Base-by-base conservation (phyloP, 2,797 vertebrate species). In the Anisognathus igniventris region DNA sequence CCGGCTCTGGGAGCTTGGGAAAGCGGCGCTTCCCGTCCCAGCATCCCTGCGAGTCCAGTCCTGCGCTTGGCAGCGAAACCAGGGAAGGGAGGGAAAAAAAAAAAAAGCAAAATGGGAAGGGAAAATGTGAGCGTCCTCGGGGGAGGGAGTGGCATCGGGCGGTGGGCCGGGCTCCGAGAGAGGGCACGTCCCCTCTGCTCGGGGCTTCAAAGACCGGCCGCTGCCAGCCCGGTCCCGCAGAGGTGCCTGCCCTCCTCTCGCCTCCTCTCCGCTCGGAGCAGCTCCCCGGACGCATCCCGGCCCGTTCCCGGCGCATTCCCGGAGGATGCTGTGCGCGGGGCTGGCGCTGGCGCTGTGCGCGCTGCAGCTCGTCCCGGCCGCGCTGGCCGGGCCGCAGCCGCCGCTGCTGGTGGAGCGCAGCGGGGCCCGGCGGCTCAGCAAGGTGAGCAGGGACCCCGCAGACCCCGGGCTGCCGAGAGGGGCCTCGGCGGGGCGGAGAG, bases 321-420 rank as follows among this genome's bases (percentile, higher is more conserved):
- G 28, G n/a, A 79, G 85, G 68, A 81, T 88, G 86, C 71, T 68
- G 86, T 44, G 62, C 42, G 31, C 78, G 61, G 88, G 71, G 76
- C 79, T 97, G 91, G 35, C 58, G n/a, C 84, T 96, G 92, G 71
- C 66, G 44, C 82, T 97, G 13, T 83, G 82, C 44, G 92, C 83
- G 6, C 71, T 96, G 53, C 94, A 85, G 77, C 68, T 95, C 80
- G 88, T 91, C 21, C 61, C 93, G 42, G 64, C 77, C 31, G 92
- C 60, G 21, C 79, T 88, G 3, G 94, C 82, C 6, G 64, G 50
- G 22, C 58, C 72, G 24, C 61, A 44, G 21, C 89, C 86, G 56
- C 92, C 10, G 71, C 37, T 91, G 51, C 40, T 92, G 86, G 75
- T 86, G 86, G 75, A 94, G 90, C 62, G 72, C 23, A 82, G 57